Conservation (phyloP, 2,888 invertebrate genomes). For the Bursaphelenchus okinawaensis region DNA sequence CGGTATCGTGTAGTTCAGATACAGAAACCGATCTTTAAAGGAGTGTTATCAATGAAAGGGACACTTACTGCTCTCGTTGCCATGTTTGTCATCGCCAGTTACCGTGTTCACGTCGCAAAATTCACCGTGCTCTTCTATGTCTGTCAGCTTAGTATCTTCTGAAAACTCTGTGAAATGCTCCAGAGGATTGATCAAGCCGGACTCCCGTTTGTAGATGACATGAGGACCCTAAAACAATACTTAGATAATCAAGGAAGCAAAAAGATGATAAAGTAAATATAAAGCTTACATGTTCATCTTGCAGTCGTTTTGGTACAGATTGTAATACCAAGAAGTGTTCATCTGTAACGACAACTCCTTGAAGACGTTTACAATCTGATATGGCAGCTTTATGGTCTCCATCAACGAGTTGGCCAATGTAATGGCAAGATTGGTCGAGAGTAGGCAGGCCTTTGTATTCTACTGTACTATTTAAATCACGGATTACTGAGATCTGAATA, state of each 20-base stretch:
- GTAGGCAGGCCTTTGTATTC: slow-evolving; percentile 31
- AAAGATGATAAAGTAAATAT: too few relatives aligned
- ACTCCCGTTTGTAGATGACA: slow-evolving; percentile 48
- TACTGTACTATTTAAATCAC: slow-evolving; percentile 31
- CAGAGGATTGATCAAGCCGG: slow-evolving; percentile 39
- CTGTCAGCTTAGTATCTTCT: not conserved
- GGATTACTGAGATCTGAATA: slow-evolving; percentile 41
- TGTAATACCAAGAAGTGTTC: slow-evolving; percentile 56
- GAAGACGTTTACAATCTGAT: slow-evolving; percentile 49
- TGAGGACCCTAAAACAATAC: slow-evolving; percentile 39
- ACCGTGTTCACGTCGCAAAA: slow-evolving; percentile 55
- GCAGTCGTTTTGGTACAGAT: slow-evolving; percentile 43
- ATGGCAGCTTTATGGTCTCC: slow-evolving; percentile 41
- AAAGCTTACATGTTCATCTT: slow-evolving; percentile 20
- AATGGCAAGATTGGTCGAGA: slow-evolving; percentile 39
- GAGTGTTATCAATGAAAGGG: slow-evolving; percentile 8
- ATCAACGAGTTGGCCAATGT: slow-evolving; percentile 30
- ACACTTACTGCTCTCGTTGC: slow-evolving; percentile 8
- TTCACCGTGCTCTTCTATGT: slow-evolving; percentile 32
- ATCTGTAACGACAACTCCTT: slow-evolving; percentile 51
- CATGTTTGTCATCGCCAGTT: not conserved
- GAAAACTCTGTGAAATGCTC: slow-evolving; percentile 24
- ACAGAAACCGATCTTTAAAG: slow-evolving; percentile 21
- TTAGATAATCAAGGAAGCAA: not conserved
- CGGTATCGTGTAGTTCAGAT: slow-evolving; percentile 53